Conservation (phyloP, 1,140 invertebrate species). For the Carcinoscorpius rotundicauda region DNA sequence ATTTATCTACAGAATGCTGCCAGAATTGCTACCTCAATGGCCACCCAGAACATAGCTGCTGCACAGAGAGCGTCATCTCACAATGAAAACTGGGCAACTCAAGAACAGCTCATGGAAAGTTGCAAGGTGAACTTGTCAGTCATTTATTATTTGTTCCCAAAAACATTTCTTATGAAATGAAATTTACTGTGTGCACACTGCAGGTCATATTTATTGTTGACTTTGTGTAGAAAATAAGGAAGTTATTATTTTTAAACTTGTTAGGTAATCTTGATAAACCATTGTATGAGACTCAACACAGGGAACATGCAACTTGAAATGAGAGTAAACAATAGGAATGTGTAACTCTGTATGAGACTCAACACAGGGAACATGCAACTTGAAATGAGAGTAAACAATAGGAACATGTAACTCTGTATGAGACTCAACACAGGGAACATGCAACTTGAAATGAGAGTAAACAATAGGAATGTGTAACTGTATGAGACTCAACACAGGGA, state of each 20-base stretch:
- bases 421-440: too few species aligned
- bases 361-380: background rate
- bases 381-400: background rate
- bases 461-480: too few species aligned
- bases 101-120: slow-evolving; percentile 60
- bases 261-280: background rate
- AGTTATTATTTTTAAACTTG: too few species aligned
- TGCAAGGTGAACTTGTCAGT: slow-evolving; percentile 38
- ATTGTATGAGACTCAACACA: too few species aligned
- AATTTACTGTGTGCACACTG: too few species aligned
- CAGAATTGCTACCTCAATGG: slow-evolving; percentile 27
- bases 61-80: slow-evolving; percentile 51
- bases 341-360: too few species aligned
- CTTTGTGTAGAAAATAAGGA: too few species aligned
- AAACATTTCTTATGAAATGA: too few species aligned
- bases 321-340: background rate
- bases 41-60: slow-evolving; percentile 77
- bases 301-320: background rate
- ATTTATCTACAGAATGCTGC: slow-evolving; percentile 2
- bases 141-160: too few species aligned
- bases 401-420: too few species aligned
- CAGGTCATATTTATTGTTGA: too few species aligned
- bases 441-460: background rate
- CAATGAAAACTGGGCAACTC: slow-evolving; percentile 50
- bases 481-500: too few species aligned